These are phyloP conservation scores for Bombus soroeensis DNA, from an alignment of 1,140 invertebrate genomes.

Conservation along the genomic window DNA sequence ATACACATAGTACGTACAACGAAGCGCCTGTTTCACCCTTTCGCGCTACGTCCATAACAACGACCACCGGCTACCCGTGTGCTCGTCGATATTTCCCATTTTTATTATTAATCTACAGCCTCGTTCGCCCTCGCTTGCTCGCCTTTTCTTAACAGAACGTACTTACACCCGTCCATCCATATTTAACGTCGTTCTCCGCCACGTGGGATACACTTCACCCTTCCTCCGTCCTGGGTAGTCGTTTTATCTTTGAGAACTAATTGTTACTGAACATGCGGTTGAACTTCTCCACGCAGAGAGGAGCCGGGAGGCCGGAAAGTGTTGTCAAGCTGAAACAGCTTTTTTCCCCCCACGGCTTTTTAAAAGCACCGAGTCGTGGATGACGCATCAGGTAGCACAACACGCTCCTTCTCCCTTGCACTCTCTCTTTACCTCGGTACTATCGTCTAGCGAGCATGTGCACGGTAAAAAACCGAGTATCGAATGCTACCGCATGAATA, in stretches of 20 bases:
- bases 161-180: conserved; percentile 20
- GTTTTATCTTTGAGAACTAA: conserved; percentile 53
- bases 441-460: conserved; percentile 9
- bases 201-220: not conserved
- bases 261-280: conserved; percentile 49
- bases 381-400: conserved; percentile 52
- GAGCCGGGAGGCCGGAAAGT: conserved; percentile 39
- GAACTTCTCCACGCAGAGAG: conserved; percentile 38
- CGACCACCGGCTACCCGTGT: not conserved
- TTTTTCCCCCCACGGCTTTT: conserved; percentile 28
- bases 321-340: conserved; percentile 52
- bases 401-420: not conserved
- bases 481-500: conserved; percentile 59
- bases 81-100: conserved; percentile 35
- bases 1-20: not conserved
- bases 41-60: not conserved
- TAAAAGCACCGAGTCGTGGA: conserved; percentile 48
- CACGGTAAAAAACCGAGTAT: conserved; percentile 56
- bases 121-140: not conserved
- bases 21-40: conserved; percentile 11
- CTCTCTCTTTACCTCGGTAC: not conserved
- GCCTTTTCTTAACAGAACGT: conserved; percentile 45
- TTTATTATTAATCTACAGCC: conserved; percentile 47
- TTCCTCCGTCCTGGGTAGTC: not conserved
- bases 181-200: conserved; percentile 17